Conservation (phyloP, 1,140 invertebrate species). For the Lepidurus arcticus region DNA sequence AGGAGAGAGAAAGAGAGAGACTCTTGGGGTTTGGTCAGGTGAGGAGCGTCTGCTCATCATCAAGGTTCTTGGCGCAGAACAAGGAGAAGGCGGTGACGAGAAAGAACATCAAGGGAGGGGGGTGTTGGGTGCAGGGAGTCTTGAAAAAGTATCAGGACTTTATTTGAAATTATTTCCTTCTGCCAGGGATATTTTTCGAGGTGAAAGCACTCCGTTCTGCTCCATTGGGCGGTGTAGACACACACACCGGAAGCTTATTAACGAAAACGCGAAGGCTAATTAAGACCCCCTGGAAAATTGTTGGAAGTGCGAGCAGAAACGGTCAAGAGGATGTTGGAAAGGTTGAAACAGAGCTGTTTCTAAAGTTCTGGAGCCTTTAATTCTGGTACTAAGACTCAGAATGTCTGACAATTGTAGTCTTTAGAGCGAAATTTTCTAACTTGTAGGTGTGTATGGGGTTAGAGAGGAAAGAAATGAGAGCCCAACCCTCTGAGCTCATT, state of each 20-base stretch:
- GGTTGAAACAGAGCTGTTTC: too few species aligned
- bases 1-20: constrained; percentile 3
- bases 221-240: background rate
- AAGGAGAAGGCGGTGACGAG: constrained; percentile 13
- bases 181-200: background rate
- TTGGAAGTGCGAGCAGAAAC: background rate
- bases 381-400: background rate
- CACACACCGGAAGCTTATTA: constrained; percentile 17
- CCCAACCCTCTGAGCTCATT: too few species aligned
- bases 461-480: too few species aligned
- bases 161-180: background rate
- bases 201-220: background rate
- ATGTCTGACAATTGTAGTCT: too few species aligned
- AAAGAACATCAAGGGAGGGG: constrained; percentile 1
- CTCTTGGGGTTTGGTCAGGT: background rate
- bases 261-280: background rate
- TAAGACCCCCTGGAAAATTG: background rate
- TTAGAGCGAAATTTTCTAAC: too few species aligned
- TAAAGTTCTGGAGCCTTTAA: background rate
- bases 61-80: background rate
- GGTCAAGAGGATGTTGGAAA: background rate
- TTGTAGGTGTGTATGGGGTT: too few species aligned
- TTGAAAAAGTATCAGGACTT: background rate
- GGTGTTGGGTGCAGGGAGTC: background rate
- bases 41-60: constrained; percentile 14